Conservation (phyloP, 2,888 invertebrate genomes). For the Listrodromus nycthemerus region DNA sequence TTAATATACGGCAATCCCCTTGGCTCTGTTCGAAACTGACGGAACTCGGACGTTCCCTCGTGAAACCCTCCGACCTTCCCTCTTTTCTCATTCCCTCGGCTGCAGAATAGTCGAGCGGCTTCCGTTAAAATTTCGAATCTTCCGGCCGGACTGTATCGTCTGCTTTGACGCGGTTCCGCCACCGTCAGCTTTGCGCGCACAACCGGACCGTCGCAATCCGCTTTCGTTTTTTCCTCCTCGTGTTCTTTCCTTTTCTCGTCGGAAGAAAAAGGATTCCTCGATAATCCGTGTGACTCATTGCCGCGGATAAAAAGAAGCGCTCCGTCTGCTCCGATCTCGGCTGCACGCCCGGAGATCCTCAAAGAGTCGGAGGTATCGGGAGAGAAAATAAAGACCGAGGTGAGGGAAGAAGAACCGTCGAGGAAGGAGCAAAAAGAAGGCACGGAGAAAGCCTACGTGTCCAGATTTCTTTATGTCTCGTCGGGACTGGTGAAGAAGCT, state of each 20-base stretch:
- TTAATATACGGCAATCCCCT: conserved; percentile 82
- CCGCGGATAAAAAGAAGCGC: conserved; percentile 11
- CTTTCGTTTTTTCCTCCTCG: conserved; percentile 48
- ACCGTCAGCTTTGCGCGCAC: background rate
- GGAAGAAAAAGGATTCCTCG: conserved; percentile 55
- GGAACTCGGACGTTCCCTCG: conserved; percentile 77
- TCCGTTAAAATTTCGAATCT: conserved; percentile 82
- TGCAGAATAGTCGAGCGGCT: conserved; percentile 73
- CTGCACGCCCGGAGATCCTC: conserved; percentile 21
- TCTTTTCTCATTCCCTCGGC: conserved; percentile 63
- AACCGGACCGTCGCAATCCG: conserved; percentile 35
- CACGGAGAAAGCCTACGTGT: conserved; percentile 68
- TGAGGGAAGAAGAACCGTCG: conserved; percentile 29
- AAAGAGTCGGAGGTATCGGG: conserved; percentile 44
- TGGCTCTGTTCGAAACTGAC: conserved; percentile 77
- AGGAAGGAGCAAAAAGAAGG: conserved; percentile 2
- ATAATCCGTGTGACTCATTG: conserved; percentile 57
- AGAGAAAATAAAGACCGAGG: conserved; percentile 33
- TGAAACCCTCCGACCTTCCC: conserved; percentile 70
- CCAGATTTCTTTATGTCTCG: conserved; percentile 68
- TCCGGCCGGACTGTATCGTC: conserved; percentile 60
- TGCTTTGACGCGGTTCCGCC: conserved; percentile 44
- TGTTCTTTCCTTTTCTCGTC: conserved; percentile 34
- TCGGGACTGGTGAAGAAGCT: conserved; percentile 55
- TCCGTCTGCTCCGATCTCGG: background rate